Conservation (phyloP, 2,113 vertebrate genomes). For the Eolophus roseicapilla region DNA sequence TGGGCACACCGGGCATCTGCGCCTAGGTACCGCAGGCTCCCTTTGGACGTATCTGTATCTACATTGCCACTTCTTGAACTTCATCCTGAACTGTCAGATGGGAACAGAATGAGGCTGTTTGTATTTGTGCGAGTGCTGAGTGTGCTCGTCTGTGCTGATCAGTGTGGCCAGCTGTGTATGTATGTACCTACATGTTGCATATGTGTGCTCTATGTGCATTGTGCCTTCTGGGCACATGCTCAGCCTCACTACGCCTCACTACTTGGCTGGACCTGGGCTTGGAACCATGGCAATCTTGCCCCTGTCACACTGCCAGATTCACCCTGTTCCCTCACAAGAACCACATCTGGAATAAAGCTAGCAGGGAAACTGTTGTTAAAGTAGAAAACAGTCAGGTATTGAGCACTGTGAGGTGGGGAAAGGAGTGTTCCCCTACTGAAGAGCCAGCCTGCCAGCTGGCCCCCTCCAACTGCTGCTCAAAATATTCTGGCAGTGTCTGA, state of each 20-base stretch:
- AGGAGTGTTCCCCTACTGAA: background rate
- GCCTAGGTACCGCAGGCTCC: background rate
- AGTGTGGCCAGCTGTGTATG: background rate
- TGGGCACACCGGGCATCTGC: accelerated
- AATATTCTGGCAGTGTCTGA: slow-evolving; percentile 21
- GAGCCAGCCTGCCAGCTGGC: background rate
- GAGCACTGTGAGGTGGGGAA: background rate
- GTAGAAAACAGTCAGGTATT: background rate
- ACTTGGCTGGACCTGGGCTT: background rate
- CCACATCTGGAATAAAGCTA: background rate
- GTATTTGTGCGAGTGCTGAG: accelerated
- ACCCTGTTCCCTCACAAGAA: background rate
- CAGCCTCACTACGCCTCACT: background rate
- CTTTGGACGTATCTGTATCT: accelerated
- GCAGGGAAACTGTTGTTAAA: background rate
- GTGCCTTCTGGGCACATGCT: background rate
- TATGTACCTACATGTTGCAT: background rate
- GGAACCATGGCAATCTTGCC: background rate
- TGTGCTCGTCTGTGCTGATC: background rate
- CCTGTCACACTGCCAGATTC: background rate
- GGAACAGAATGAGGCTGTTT: accelerated
- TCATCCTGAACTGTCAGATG: background rate
- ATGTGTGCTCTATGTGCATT: background rate
- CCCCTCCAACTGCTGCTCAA: background rate
- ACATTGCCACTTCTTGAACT: background rate